Evolutionary conservation across 2,888 invertebrate genomes (phyloP).

Genomic region (Drosophila macrothrix): DNA sequence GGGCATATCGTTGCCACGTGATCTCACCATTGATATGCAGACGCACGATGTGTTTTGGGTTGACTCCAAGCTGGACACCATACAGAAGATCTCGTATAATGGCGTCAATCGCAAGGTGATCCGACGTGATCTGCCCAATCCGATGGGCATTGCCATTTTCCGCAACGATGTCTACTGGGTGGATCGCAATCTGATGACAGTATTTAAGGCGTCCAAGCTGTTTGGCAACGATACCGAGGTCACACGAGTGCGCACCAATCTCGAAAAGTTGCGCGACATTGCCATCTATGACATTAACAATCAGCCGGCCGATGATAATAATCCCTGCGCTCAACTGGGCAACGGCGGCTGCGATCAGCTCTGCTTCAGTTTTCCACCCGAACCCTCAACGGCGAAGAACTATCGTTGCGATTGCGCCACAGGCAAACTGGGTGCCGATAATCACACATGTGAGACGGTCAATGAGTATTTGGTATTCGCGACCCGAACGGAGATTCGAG

Average conservation of each 20-base stretch:
- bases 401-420: slow-evolving; percentile 96
- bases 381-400: slow-evolving; percentile 85
- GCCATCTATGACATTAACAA: slow-evolving; percentile 95
- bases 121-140: slow-evolving; percentile 94
- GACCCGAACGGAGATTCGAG: slow-evolving; percentile 96
- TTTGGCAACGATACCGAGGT: slow-evolving; percentile 90
- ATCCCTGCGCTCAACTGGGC: slow-evolving; percentile 91
- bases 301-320: slow-evolving; percentile 93
- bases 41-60: slow-evolving; percentile 99
- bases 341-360: slow-evolving; percentile 97
- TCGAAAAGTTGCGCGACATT: slow-evolving; percentile 95
- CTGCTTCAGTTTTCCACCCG: slow-evolving; percentile 96
- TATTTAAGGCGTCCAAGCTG: slow-evolving; percentile 92
- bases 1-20: slow-evolving; percentile 95
- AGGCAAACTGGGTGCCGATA: slow-evolving; percentile 89
- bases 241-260: slow-evolving; percentile 91
- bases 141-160: slow-evolving; percentile 96
- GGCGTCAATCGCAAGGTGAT: slow-evolving; percentile 94
- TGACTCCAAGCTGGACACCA: slow-evolving; percentile 96
- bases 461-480: slow-evolving; percentile 97
- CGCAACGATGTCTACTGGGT: slow-evolving; percentile 96
- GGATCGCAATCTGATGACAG: slow-evolving; percentile 94
- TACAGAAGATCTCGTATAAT: slow-evolving; percentile 95
- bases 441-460: slow-evolving; percentile 92
- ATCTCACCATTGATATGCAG: slow-evolving; percentile 95